Conservation (phyloP, 2,888 invertebrate species). For the Cryptus viduatorius region DNA sequence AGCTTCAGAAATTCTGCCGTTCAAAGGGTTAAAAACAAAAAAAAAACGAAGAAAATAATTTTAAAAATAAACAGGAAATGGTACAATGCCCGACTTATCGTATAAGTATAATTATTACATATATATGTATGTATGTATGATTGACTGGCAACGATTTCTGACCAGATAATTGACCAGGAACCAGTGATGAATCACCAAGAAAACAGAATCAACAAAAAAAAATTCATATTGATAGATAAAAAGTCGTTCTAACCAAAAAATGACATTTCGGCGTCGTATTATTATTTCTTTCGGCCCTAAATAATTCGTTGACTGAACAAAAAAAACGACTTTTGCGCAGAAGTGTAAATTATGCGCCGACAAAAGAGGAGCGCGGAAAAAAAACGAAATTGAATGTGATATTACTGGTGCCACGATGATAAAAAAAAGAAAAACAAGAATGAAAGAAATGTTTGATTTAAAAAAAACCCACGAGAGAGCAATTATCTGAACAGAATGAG, state of each 20-base stretch:
- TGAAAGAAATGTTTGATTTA: conserved; percentile 29
- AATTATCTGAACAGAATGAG: conserved; percentile 78
- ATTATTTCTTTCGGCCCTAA: conserved; percentile 54
- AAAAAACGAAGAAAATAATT: conserved; percentile 36
- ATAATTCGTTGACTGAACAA: conserved; percentile 54
- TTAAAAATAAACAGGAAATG: conserved; percentile 32
- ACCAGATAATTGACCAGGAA: conserved; percentile 76
- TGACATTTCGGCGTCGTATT: conserved; percentile 47
- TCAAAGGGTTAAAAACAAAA: conserved; percentile 38
- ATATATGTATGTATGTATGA: conserved; percentile 55
- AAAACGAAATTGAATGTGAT: conserved; percentile 70
- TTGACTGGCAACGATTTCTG: conserved; percentile 73
- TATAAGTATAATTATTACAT: conserved; percentile 48
- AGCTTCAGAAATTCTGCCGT: background rate
- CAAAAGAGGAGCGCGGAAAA: conserved; percentile 47
- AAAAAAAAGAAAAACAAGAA: conserved; percentile 36
- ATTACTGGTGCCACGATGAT: conserved; percentile 71
- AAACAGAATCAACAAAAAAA: conserved; percentile 39
- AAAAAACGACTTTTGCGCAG: conserved; percentile 16
- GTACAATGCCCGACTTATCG: conserved; percentile 63
- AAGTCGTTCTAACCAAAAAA: conserved; percentile 35
- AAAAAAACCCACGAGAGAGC: conserved; percentile 61
- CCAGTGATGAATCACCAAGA: conserved; percentile 65
- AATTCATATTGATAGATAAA: conserved; percentile 27
- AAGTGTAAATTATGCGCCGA: conserved; percentile 40